Evolutionary conservation across 2,797 vertebrate genomes (phyloP).

Genomic region (Hephaestus fuliginosus): DNA sequence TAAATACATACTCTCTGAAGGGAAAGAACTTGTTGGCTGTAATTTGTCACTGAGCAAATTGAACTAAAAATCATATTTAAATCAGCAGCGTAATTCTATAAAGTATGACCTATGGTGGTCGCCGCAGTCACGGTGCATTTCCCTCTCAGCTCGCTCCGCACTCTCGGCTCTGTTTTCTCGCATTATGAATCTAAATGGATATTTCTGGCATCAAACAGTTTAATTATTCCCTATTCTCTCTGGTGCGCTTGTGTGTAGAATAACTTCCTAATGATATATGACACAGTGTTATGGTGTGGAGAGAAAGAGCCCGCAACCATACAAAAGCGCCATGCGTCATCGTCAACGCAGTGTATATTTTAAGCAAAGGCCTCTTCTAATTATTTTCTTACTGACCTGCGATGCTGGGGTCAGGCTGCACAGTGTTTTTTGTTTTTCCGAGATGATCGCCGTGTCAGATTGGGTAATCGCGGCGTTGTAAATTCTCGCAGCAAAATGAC

Average conservation of each 20-base stretch:
- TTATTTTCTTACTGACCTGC: slow-evolving; percentile 27
- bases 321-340: slow-evolving; percentile 13
- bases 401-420: neutral
- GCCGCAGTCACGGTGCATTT: slow-evolving; percentile 18
- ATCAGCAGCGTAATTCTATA: slow-evolving; percentile 13
- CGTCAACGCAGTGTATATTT: slow-evolving; percentile 10
- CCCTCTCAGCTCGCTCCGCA: slow-evolving; percentile 16
- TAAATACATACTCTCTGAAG: neutral
- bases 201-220: slow-evolving; percentile 73
- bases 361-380: neutral
- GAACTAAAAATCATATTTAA: slow-evolving; percentile 5
- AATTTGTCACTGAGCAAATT: neutral
- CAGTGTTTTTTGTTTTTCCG: neutral
- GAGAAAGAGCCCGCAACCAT: slow-evolving; percentile 34
- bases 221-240: slow-evolving; percentile 71
- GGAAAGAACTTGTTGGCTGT: neutral
- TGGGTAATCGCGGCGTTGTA: neutral
- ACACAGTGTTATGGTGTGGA: slow-evolving; percentile 45
- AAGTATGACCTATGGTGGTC: slow-evolving; percentile 18
- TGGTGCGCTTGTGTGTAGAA: slow-evolving; percentile 53
- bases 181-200: slow-evolving; percentile 63
- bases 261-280: slow-evolving; percentile 69
- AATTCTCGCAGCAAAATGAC: neutral
- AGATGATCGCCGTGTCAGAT: slow-evolving; percentile 5
- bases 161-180: slow-evolving; percentile 50